Evolutionary conservation across 2,888 invertebrate genomes (phyloP), one percentile per base, ranked within the genome.

Genomic region (Zygaena filipendulae): DNA sequence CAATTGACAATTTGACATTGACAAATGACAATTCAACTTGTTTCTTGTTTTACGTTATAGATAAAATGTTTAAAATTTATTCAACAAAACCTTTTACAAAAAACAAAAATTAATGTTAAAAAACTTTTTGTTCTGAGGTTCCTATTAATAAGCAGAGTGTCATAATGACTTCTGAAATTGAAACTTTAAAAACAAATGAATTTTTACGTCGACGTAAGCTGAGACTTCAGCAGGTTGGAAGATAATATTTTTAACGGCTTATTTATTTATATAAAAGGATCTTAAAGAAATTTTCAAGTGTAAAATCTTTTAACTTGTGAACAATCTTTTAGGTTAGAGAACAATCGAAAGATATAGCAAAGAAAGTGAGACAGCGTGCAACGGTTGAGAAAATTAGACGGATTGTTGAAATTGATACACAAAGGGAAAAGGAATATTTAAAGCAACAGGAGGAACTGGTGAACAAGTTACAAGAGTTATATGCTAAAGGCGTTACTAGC

Each of bases 241-340:
- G 38, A 43, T 39, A 36, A 22, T 38, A 32, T 11, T 30, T 29
- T 32, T 39, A 18, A 16, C 23, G 16, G 21, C 31, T 30, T 25
- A 29, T 28, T 23, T 29, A 12, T 28, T 23, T 27, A n/a, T 23
- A 11, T 11, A n/a, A n/a, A n/a, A n/a, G 19, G 25, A 26, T 13
- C 20, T 33, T 18, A 21, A n/a, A n/a, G n/a, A n/a, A n/a, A n/a
- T n/a, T n/a, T n/a, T n/a, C n/a, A n/a, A n/a, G n/a, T n/a, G n/a
- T n/a, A n/a, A n/a, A n/a, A n/a, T n/a, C n/a, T n/a, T n/a, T n/a
- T n/a, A n/a, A n/a, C n/a, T n/a, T n/a, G n/a, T n/a, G n/a, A n/a
- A n/a, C n/a, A n/a, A n/a, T n/a, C n/a, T 59, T 67, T 49, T 62
- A 81, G 80, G 80, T 81, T 43, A 66, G 80, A 38, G 80, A 81